Evolutionary conservation across 2,113 vertebrate genomes (phyloP).

Genomic region (Tinamus guttatus): DNA sequence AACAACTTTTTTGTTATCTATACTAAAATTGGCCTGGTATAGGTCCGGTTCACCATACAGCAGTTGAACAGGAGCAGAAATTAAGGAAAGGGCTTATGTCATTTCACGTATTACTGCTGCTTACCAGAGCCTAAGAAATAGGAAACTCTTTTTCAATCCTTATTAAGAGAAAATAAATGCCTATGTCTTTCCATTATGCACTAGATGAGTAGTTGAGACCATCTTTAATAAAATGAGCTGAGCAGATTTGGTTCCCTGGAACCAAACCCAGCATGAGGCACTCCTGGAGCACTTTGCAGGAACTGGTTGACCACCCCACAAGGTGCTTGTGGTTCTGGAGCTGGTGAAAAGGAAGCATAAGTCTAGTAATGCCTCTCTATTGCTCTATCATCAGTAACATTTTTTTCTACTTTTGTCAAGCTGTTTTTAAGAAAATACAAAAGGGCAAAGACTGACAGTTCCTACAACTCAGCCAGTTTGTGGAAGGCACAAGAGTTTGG

Average conservation of each 20-base stretch:
- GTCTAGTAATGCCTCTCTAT: not conserved
- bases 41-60: not conserved
- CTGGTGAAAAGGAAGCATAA: not conserved
- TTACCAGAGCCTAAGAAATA: not conserved
- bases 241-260: not conserved
- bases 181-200: not conserved
- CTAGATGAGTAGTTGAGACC: not conserved
- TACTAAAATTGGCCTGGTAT: not conserved
- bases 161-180: not conserved
- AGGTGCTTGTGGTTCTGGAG: not conserved
- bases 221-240: not conserved
- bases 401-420: not conserved
- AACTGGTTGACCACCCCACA: not conserved
- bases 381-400: not conserved
- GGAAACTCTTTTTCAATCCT: not conserved
- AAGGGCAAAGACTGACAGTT: not conserved
- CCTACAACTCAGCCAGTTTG: not conserved
- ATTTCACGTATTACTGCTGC: not conserved
- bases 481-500: not conserved
- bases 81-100: not conserved
- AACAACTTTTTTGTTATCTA: not conserved
- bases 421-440: not conserved
- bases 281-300: not conserved
- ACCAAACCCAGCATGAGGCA: accelerated
- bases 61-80: not conserved